These are phyloP conservation scores for Chydorus sphaericus DNA, from an alignment of 2,888 invertebrate species.

Conservation along the genomic window DNA sequence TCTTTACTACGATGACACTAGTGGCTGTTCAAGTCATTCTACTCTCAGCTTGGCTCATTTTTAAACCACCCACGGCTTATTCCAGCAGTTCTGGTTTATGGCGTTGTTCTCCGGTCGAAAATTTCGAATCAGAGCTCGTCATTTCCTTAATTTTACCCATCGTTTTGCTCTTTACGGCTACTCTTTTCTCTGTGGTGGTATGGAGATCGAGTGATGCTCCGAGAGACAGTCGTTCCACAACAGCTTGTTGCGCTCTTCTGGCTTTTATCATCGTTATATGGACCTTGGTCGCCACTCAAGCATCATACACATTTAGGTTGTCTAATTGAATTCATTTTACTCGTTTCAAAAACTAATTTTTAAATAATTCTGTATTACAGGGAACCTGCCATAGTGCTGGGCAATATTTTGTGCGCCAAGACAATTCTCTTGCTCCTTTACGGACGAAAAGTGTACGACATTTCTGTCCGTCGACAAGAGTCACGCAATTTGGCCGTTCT, in stretches of 20 bases:
- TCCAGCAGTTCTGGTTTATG: slow-evolving; percentile 14
- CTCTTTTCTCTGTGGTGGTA: slow-evolving; percentile 28
- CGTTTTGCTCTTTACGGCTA: slow-evolving; percentile 28
- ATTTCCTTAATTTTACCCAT: slow-evolving; percentile 31
- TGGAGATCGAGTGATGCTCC: slow-evolving; percentile 29
- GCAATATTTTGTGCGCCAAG: slow-evolving; percentile 29
- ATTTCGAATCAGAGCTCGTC: slow-evolving; percentile 29
- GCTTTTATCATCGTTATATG: slow-evolving; percentile 29
- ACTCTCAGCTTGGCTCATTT: slow-evolving; percentile 31
- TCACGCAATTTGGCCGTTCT: slow-evolving; percentile 10
- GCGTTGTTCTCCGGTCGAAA: slow-evolving; percentile 27
- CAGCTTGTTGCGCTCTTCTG: slow-evolving; percentile 27
- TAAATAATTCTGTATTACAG: slow-evolving; percentile 24
- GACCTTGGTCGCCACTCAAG: slow-evolving; percentile 26
- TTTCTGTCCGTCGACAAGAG: slow-evolving; percentile 12
- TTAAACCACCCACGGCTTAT: slow-evolving; percentile 27
- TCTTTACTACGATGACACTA: slow-evolving; percentile 24
- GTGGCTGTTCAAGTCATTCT: slow-evolving; percentile 30
- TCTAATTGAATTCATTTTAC: background rate
- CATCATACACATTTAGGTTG: background rate
- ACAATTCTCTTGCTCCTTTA: slow-evolving; percentile 29
- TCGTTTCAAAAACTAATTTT: background rate
- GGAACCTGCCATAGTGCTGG: slow-evolving; percentile 29
- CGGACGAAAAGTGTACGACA: slow-evolving; percentile 26
- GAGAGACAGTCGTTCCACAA: slow-evolving; percentile 30